Evolutionary conservation across 92 coral and sea anemone species (phyloP).

Genomic region (Isaurus tuberculatus): DNA sequence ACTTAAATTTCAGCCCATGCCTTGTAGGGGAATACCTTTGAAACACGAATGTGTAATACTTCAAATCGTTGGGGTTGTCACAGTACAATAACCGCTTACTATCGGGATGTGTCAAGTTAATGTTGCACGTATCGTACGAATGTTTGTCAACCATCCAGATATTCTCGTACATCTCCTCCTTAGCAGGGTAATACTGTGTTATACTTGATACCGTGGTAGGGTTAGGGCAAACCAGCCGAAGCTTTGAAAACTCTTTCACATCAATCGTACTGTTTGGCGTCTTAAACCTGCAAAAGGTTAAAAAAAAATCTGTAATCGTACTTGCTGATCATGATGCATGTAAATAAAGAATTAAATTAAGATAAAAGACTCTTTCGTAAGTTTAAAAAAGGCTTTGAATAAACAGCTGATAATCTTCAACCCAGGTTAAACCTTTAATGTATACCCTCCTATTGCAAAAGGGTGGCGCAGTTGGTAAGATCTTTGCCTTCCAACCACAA

Average conservation of each 20-base stretch:
- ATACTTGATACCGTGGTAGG: neutral
- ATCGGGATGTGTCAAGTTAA: neutral
- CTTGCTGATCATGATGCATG: too few relatives aligned
- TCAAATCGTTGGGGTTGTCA: constrained; percentile 3
- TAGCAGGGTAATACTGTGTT: neutral
- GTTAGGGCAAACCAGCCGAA: constrained; percentile 17
- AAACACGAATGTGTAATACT: constrained; percentile 1
- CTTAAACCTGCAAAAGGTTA: constrained; percentile 17
- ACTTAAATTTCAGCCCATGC: constrained; percentile 13
- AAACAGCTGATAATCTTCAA: too few relatives aligned
- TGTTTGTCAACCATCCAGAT: constrained; percentile 28
- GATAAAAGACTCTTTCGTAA: too few relatives aligned
- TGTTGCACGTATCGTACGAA: constrained; percentile 6
- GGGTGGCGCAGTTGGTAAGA: too few relatives aligned
- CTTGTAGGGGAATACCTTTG: neutral
- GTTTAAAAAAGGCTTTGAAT: too few relatives aligned
- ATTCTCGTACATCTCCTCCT: constrained; percentile 25
- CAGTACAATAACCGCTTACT: neutral
- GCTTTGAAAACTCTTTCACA: neutral
- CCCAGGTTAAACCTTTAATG: too few relatives aligned
- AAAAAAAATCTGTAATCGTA: neutral
- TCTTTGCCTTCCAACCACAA: too few relatives aligned
- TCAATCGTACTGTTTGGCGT: constrained; percentile 11
- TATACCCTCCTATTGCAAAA: too few relatives aligned
- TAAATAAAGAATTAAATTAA: neutral